These are phyloP conservation scores for Bucco capensis DNA, from an alignment of 2,113 vertebrate species.

Conservation along the genomic window DNA sequence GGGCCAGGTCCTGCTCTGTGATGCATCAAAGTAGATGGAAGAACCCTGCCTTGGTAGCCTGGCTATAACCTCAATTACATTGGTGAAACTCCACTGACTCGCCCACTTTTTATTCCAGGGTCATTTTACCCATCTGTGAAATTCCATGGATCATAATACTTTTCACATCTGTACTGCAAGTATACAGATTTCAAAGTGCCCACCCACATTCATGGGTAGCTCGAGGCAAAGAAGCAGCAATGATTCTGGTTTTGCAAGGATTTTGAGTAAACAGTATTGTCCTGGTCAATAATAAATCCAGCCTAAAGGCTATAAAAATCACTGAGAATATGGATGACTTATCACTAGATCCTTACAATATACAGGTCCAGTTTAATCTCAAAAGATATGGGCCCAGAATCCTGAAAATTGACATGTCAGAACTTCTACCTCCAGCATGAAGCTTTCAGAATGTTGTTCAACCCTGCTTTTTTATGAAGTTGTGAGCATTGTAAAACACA, in stretches of 20 bases:
- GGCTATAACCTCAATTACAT: not conserved
- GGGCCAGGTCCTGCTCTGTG: not conserved
- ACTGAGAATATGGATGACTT: not conserved
- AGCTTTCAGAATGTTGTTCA: not conserved
- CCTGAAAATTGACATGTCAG: not conserved
- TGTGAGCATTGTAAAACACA: not conserved
- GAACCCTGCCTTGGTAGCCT: not conserved
- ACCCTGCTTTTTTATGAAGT: not conserved
- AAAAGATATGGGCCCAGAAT: not conserved
- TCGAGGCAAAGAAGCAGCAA: not conserved
- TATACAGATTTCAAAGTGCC: not conserved
- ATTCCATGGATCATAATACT: accelerated
- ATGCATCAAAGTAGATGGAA: not conserved
- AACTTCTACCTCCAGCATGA: accelerated
- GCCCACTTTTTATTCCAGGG: not conserved
- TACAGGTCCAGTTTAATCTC: not conserved
- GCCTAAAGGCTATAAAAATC: not conserved
- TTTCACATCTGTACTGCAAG: not conserved
- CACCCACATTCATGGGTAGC: too few species aligned
- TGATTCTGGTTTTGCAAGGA: not conserved
- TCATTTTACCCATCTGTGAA: not conserved
- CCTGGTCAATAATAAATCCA: not conserved
- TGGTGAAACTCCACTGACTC: not conserved
- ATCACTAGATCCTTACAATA: not conserved
- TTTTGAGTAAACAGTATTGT: not conserved